phyloP scores from a whole-genome alignment of 2,888 invertebrate species.

The Mactromeris polynyma region DNA sequence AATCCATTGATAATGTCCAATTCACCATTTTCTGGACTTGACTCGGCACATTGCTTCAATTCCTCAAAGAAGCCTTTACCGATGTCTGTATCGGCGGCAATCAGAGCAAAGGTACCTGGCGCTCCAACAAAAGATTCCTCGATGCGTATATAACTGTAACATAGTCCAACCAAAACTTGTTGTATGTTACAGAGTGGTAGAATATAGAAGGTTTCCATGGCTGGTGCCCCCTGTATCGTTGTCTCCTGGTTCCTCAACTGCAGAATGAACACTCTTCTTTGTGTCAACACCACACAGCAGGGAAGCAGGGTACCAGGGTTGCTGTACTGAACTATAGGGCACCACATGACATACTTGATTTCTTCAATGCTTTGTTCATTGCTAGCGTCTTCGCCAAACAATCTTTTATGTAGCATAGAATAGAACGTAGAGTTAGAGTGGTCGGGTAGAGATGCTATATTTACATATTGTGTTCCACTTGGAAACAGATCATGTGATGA shows the following conservation, averaged over 20 bases:
- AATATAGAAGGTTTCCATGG: conserved; percentile 82
- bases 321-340: conserved; percentile 80
- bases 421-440: conserved; percentile 70
- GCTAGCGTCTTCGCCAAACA: conserved; percentile 68
- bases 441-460: conserved; percentile 71
- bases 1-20: conserved; percentile 75
- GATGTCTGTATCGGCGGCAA: conserved; percentile 77
- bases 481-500: conserved; percentile 9
- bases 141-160: conserved; percentile 81
- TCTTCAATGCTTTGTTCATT: conserved; percentile 66
- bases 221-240: conserved; percentile 78
- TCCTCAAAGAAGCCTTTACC: conserved; percentile 81
- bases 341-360: conserved; percentile 82
- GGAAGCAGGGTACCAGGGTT: conserved; percentile 73
- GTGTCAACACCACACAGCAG: conserved; percentile 81
- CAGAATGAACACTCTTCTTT: conserved; percentile 79
- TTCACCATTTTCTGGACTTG: conserved; percentile 57
- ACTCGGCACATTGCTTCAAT: conserved; percentile 65
- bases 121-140: conserved; percentile 85
- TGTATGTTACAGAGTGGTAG: conserved; percentile 84
- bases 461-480: conserved; percentile 53
- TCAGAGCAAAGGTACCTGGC: conserved; percentile 82
- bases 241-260: conserved; percentile 72
- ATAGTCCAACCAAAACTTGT: conserved; percentile 83
- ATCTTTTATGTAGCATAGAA: conserved; percentile 75